phyloP scores from a whole-genome alignment of 1,140 invertebrate genomes.

The Dendrolimus punctatus region DNA sequence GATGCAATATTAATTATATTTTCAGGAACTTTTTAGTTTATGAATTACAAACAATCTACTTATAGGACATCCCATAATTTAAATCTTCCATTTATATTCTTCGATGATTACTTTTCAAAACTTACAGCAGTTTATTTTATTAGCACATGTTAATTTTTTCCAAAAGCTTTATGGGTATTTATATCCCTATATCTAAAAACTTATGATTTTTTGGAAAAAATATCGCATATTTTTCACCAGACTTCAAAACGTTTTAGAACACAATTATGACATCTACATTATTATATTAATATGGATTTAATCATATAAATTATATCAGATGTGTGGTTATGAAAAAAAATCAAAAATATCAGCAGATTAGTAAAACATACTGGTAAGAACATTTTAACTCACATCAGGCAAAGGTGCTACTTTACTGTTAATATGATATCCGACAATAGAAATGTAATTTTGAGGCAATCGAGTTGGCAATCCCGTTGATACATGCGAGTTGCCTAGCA shows the following conservation, averaged over 20 bases:
- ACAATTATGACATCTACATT: too few species aligned
- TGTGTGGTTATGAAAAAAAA: background rate
- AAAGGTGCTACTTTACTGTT: slow-evolving; percentile 14
- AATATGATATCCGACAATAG: slow-evolving; percentile 24
- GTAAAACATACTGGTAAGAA: background rate
- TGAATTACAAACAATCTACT: background rate
- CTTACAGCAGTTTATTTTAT: too few species aligned
- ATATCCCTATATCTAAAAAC: too few species aligned
- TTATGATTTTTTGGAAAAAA: too few species aligned
- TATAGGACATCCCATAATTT: background rate
- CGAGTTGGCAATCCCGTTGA: slow-evolving; percentile 12
- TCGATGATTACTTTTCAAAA: background rate
- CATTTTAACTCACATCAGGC: slow-evolving; percentile 17
- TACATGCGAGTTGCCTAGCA: slow-evolving; percentile 24
- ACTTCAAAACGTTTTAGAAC: too few species aligned
- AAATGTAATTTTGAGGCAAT: slow-evolving; percentile 18
- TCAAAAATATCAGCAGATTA: too few species aligned
- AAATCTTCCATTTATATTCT: background rate
- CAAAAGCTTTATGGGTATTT: too few species aligned
- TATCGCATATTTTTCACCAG: too few species aligned
- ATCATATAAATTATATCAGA: background rate
- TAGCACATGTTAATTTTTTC: too few species aligned
- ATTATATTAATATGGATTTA: background rate
- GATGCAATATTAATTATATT: background rate
- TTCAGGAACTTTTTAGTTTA: background rate